Conservation (phyloP, 2,113 vertebrate genomes). For the Brienomyrus brachyistius region DNA sequence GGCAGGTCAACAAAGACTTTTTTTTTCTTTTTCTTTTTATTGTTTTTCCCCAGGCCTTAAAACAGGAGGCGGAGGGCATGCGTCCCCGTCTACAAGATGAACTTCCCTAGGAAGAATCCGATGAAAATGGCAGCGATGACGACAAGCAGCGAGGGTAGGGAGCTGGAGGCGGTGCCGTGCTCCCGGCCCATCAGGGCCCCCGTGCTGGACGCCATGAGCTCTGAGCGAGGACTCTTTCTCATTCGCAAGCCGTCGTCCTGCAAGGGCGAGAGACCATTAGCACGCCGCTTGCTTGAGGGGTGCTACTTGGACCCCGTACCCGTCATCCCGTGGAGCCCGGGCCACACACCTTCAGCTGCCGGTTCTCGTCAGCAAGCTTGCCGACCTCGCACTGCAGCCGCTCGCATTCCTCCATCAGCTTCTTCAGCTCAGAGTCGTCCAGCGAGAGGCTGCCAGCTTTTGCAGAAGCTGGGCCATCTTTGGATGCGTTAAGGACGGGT, state of each 20-base stretch:
- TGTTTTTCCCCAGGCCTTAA: conserved; percentile 62
- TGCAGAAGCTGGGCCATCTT: conserved; percentile 60
- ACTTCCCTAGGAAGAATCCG: conserved; percentile 99
- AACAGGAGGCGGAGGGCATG: conserved; percentile 66
- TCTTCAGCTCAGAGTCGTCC: conserved; percentile 83
- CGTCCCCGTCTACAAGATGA: conserved; percentile 90
- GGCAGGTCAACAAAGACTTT: conserved; percentile 83
- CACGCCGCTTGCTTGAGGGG: neutral
- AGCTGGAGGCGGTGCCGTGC: conserved; percentile 60
- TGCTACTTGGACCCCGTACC: no score
- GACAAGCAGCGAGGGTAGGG: conserved; percentile 93
- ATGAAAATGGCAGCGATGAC: conserved; percentile 99
- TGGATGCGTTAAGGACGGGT: conserved; percentile 70
- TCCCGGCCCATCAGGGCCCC: conserved; percentile 73
- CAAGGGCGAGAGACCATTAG: neutral
- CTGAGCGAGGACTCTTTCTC: conserved; percentile 80
- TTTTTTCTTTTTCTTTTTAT: conserved; percentile 52
- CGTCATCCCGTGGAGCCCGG: neutral
- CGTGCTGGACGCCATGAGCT: conserved; percentile 76
- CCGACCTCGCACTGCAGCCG: conserved; percentile 79
- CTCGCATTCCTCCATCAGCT: conserved; percentile 88
- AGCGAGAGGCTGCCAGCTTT: conserved; percentile 61
- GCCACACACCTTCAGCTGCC: conserved; percentile 75
- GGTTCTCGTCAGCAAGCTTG: conserved; percentile 87
- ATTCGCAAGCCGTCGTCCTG: conserved; percentile 86